A percentile compares a stretch with the other conserved stretches of the same genome.
Conservation (phyloP, 2,797 vertebrate genomes). For the Cyprinodon diabolis region DNA sequence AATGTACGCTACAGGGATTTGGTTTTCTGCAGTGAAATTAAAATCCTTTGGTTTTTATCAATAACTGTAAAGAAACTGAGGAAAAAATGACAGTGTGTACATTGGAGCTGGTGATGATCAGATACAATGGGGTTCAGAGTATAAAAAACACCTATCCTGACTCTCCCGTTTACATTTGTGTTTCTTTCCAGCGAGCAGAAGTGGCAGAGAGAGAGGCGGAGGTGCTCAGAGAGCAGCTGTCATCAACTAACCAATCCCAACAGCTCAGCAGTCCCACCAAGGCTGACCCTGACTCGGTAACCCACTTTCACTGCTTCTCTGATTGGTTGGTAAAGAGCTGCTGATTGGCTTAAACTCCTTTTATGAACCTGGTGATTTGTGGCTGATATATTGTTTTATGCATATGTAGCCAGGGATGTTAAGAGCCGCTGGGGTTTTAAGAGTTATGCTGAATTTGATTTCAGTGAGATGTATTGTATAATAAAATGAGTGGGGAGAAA, state of each 20-base stretch:
- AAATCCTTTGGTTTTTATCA: background rate
- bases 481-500: background rate
- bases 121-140: background rate
- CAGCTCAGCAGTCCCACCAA: conserved; percentile 88
- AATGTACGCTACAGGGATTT: background rate
- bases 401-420: conserved; percentile 37
- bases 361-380: conserved; percentile 26
- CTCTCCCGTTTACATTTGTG: conserved; percentile 24
- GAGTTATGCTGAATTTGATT: background rate
- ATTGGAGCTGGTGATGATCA: background rate
- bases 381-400: conserved; percentile 35
- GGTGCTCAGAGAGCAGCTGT: conserved; percentile 91
- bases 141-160: background rate
- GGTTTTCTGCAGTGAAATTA: background rate
- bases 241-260: conserved; percentile 90
- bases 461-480: background rate
- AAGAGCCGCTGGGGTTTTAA: background rate
- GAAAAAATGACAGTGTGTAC: too few species aligned
- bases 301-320: conserved; percentile 33
- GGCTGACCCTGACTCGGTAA: conserved; percentile 92
- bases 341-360: conserved; percentile 51
- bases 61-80: background rate
- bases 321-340: conserved; percentile 25
- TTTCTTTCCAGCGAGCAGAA: conserved; percentile 89
- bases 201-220: conserved; percentile 93